These are phyloP conservation scores for Drosophila buzzatii DNA, from an alignment of 2,888 invertebrate species.

Conservation along the genomic window DNA sequence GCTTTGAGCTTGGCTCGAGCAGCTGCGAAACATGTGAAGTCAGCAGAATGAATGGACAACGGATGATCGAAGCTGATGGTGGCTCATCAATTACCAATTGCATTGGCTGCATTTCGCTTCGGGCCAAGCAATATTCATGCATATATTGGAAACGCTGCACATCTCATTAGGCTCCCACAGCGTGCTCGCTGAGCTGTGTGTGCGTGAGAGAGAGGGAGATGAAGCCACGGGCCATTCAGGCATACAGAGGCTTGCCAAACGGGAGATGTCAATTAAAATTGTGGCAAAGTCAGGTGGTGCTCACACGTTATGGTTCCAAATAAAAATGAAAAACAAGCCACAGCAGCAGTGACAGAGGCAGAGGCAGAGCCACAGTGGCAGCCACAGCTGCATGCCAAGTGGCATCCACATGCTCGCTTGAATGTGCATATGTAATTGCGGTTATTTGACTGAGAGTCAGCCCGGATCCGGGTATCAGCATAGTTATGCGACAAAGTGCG, in stretches of 20 bases:
- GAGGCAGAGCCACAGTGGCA: background rate
- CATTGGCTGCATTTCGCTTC: conserved; percentile 1
- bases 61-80: background rate
- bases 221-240: conserved; percentile 14
- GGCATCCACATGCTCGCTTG: conserved; percentile 60
- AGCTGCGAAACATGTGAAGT: background rate
- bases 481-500: background rate
- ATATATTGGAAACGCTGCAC: conserved; percentile 11
- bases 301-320: conserved; percentile 22
- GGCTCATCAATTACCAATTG: conserved; percentile 44
- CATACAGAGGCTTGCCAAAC: conserved; percentile 15
- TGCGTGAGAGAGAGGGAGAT: background rate
- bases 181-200: conserved; percentile 10
- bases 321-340: conserved; percentile 11
- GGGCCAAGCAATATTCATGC: background rate
- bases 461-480: conserved; percentile 8
- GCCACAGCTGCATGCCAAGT: conserved; percentile 23
- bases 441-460: conserved; percentile 50
- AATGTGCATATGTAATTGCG: conserved; percentile 79
- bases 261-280: conserved; percentile 73
- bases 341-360: background rate
- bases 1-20: background rate
- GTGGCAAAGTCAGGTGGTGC: conserved; percentile 71
- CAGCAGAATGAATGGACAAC: background rate
- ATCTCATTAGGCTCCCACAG: conserved; percentile 55